Evolutionary conservation across 2,113 vertebrate genomes (phyloP).

Genomic region (Pelodiscus sinensis): DNA sequence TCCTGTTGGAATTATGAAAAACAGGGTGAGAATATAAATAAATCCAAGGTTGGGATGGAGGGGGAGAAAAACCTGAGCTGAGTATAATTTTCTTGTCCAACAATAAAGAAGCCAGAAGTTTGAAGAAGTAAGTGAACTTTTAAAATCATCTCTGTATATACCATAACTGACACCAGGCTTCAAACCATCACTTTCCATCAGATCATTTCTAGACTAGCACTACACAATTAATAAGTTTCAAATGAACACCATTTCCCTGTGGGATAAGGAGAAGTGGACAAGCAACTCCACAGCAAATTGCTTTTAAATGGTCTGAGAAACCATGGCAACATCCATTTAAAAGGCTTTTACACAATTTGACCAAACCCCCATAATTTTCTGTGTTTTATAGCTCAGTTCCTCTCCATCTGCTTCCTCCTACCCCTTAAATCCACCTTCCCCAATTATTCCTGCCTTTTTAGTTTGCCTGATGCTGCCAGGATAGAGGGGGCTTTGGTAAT

Average conservation of each 20-base stretch:
- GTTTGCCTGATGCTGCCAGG: background rate
- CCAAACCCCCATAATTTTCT: constrained; percentile 5
- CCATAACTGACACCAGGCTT: background rate
- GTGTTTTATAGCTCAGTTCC: background rate
- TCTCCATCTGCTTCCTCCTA: background rate
- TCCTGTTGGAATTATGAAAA: background rate
- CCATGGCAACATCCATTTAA: background rate
- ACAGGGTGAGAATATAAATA: background rate
- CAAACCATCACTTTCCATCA: background rate
- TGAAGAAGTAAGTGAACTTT: background rate
- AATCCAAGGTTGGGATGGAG: background rate
- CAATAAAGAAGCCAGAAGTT: background rate
- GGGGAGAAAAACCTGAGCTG: background rate
- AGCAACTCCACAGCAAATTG: background rate
- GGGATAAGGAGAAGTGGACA: background rate
- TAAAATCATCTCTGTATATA: background rate
- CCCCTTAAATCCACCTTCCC: background rate
- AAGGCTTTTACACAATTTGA: background rate
- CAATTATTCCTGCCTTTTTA: background rate
- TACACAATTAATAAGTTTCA: background rate
- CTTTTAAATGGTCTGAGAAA: constrained; percentile 43
- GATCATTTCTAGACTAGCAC: background rate
- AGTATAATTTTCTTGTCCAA: background rate
- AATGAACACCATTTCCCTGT: background rate
- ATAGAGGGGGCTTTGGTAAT: background rate